A percentile compares a stretch with the other conserved stretches of the same genome.
These are phyloP conservation scores for Tuberolachnus salignus DNA, from an alignment of 2,888 invertebrate genomes.

Conservation along the genomic window DNA sequence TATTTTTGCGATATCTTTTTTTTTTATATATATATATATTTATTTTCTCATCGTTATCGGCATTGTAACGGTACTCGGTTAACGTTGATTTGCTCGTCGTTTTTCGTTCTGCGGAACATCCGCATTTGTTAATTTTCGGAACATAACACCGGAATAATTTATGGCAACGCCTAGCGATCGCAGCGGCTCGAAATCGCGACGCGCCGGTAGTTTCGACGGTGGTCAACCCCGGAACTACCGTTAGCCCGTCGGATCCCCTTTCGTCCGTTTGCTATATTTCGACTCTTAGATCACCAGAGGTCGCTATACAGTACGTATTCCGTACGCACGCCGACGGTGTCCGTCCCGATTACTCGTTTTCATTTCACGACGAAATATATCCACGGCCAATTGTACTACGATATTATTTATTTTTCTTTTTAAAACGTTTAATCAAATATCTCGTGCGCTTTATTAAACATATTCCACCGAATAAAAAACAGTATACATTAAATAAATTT, in stretches of 20 bases:
- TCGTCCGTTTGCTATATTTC: neutral
- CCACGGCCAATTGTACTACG: no score
- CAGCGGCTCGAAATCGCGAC: neutral
- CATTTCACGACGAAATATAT: neutral
- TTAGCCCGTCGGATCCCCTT: neutral
- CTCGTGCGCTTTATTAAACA: no score
- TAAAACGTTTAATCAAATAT: no score
- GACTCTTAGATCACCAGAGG: slow-evolving; percentile 28
- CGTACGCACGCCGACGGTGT: no score
- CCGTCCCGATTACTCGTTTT: no score
- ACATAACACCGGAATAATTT: neutral
- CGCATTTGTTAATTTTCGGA: slow-evolving; percentile 3
- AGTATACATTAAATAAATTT: no score
- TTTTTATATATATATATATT: no score
- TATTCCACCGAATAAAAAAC: no score
- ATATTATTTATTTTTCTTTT: no score
- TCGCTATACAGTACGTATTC: neutral
- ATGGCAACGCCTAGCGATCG: slow-evolving; percentile 34
- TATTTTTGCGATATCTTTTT: no score
- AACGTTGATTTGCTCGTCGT: neutral
- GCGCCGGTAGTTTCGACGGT: neutral
- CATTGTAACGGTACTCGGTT: no score
- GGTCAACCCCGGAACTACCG: slow-evolving; percentile 11
- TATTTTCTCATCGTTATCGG: no score
- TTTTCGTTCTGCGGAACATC: neutral